Percentiles rank a stretch among this genome's conserved stretches.
phyloP scores from a whole-genome alignment of 2,888 invertebrate species.

The Odontocolon sp. region DNA sequence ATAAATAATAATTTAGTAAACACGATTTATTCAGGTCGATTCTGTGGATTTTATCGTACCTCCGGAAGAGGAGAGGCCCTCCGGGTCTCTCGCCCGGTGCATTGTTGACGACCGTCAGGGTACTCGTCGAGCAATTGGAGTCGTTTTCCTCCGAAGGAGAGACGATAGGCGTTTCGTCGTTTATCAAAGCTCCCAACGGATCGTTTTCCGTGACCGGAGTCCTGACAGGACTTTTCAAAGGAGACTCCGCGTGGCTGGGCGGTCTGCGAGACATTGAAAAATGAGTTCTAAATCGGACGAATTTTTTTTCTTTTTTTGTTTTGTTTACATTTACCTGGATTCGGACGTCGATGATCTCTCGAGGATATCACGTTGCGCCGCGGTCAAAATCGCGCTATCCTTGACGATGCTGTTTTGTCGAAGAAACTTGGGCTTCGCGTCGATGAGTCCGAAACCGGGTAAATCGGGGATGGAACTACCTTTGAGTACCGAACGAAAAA shows the following conservation, averaged over 20 bases:
- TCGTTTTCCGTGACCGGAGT: conserved; percentile 96
- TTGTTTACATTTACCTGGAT: conserved; percentile 69
- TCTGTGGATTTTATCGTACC: conserved; percentile 65
- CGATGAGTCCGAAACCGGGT: conserved; percentile 75
- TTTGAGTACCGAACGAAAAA: conserved; percentile 72
- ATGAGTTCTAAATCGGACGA: background rate
- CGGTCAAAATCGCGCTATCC: conserved; percentile 71
- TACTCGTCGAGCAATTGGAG: conserved; percentile 80
- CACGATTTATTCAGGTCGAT: background rate
- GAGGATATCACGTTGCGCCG: conserved; percentile 73
- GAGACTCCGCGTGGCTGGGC: conserved; percentile 74
- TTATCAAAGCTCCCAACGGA: conserved; percentile 91
- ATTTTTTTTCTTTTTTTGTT: background rate
- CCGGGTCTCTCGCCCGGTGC: conserved; percentile 76
- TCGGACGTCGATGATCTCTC: conserved; percentile 72
- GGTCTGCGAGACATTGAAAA: conserved; percentile 63
- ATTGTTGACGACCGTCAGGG: conserved; percentile 78
- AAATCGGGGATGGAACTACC: conserved; percentile 79
- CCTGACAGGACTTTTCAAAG: conserved; percentile 81
- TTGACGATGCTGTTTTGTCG: conserved; percentile 79
- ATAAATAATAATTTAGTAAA: too few species aligned
- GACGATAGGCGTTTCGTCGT: conserved; percentile 79
- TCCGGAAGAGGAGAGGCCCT: conserved; percentile 78
- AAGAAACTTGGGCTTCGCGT: conserved; percentile 74
- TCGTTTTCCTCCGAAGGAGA: conserved; percentile 80